phyloP scores from a whole-genome alignment of 2,797 vertebrate species.

The Menidia menidia region DNA sequence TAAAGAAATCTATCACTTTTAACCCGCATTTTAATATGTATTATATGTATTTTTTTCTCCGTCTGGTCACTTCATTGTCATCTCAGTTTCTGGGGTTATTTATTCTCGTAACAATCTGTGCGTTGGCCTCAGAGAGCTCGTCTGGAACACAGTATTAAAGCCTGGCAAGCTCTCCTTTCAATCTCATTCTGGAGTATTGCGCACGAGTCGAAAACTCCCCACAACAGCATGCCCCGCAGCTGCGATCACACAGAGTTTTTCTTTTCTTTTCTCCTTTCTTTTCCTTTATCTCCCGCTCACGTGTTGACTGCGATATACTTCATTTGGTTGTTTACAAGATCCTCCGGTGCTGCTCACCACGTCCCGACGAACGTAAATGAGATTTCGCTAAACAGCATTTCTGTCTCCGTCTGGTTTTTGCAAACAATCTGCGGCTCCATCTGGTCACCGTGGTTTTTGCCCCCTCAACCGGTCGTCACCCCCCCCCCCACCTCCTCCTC shows the following conservation, averaged over 20 bases:
- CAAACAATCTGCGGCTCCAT: slow-evolving; percentile 80
- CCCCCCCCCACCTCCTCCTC: not conserved
- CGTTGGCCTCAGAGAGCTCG: slow-evolving; percentile 58
- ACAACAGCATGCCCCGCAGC: slow-evolving; percentile 32
- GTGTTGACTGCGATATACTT: slow-evolving; percentile 27
- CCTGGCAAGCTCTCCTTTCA: slow-evolving; percentile 36
- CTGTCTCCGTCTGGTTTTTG: slow-evolving; percentile 70
- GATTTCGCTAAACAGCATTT: slow-evolving; percentile 65
- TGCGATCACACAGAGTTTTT: slow-evolving; percentile 26
- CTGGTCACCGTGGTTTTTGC: slow-evolving; percentile 74
- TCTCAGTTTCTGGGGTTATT: slow-evolving; percentile 48
- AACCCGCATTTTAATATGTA: slow-evolving; percentile 36
- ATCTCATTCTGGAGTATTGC: slow-evolving; percentile 55
- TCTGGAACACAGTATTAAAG: slow-evolving; percentile 53
- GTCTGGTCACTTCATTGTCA: slow-evolving; percentile 67
- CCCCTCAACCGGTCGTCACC: slow-evolving; percentile 37
- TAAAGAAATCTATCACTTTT: slow-evolving; percentile 52
- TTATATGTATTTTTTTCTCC: slow-evolving; percentile 24
- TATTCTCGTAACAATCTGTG: slow-evolving; percentile 58
- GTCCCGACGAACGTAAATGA: slow-evolving; percentile 55
- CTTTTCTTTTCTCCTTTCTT: not conserved
- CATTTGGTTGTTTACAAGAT: slow-evolving; percentile 53
- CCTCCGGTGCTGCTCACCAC: slow-evolving; percentile 34
- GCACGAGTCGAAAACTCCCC: slow-evolving; percentile 54
- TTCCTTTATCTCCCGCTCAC: not conserved